phyloP scores from a whole-genome alignment of 2,113 vertebrate genomes.

The Kryptolebias marmoratus region DNA sequence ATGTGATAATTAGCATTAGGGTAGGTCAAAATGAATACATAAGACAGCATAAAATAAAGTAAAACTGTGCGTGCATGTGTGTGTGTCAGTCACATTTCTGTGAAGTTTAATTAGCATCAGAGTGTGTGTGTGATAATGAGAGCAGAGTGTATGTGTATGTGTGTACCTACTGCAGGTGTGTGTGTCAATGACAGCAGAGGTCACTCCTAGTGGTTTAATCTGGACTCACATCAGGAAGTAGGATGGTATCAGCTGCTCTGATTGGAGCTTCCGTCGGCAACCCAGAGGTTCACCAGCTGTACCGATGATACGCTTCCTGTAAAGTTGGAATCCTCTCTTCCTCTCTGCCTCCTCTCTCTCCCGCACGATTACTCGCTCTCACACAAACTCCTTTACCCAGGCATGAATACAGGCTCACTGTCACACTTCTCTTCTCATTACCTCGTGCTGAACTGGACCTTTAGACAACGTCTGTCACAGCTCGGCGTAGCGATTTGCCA shows the following conservation, averaged over 20 bases:
- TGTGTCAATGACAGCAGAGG: slow-evolving; percentile 73
- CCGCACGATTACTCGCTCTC: slow-evolving; percentile 6
- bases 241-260: slow-evolving; percentile 64
- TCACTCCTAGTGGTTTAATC: slow-evolving; percentile 77
- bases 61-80: no score
- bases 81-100: slow-evolving; percentile 5
- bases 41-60: neutral
- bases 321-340: slow-evolving; percentile 18
- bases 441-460: slow-evolving; percentile 33
- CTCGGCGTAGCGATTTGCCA: slow-evolving; percentile 17
- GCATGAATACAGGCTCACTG: slow-evolving; percentile 6
- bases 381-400: neutral
- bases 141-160: neutral
- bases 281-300: slow-evolving; percentile 79
- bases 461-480: slow-evolving; percentile 40
- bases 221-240: slow-evolving; percentile 73
- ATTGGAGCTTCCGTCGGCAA: slow-evolving; percentile 69
- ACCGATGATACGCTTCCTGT: slow-evolving; percentile 61
- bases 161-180: slow-evolving; percentile 7
- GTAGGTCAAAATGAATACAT: neutral
- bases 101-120: slow-evolving; percentile 47
- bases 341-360: neutral
- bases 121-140: slow-evolving; percentile 11
- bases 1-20: neutral
- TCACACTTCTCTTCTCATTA: slow-evolving; percentile 48